A percentile compares a stretch with the other conserved stretches of the same genome.
Evolutionary conservation across 2,888 invertebrate species (phyloP).

Genomic region (Eupithecia inturbata): DNA sequence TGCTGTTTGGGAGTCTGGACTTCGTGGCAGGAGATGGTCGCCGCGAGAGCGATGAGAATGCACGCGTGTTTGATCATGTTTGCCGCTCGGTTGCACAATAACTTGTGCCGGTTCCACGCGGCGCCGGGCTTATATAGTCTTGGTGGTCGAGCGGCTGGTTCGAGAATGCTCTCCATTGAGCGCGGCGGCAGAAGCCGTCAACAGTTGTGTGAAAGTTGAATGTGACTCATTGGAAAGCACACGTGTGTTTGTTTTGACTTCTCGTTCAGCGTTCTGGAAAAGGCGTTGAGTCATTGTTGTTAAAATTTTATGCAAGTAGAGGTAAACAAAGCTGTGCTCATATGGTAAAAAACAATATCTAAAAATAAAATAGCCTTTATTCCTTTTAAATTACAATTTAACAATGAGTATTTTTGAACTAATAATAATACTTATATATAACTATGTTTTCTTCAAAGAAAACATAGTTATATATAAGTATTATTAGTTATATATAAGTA

Average conservation of each 20-base stretch:
- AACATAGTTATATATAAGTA: too few relatives aligned
- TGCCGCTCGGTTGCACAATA: conserved; percentile 54
- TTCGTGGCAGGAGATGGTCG: conserved; percentile 54
- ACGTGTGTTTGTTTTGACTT: conserved; percentile 42
- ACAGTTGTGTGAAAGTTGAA: conserved; percentile 63
- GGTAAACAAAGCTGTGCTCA: neutral
- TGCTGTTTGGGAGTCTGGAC: conserved; percentile 37
- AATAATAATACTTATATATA: too few relatives aligned
- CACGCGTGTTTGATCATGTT: conserved; percentile 67
- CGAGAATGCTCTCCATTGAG: conserved; percentile 78
- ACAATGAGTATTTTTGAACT: too few relatives aligned
- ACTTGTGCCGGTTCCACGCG: conserved; percentile 56
- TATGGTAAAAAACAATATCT: too few relatives aligned
- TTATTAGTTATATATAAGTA: too few relatives aligned
- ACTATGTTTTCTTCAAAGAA: too few relatives aligned
- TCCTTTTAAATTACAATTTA: too few relatives aligned
- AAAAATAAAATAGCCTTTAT: too few relatives aligned
- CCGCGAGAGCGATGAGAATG: conserved; percentile 58
- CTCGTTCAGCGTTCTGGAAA: conserved; percentile 26
- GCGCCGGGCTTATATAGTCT: conserved; percentile 72
- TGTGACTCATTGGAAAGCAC: conserved; percentile 41
- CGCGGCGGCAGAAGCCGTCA: conserved; percentile 68
- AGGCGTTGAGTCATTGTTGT: conserved; percentile 29
- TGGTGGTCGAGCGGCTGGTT: conserved; percentile 57
- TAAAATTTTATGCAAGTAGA: conserved; percentile 1